Evolutionary conservation across 2,888 invertebrate species (phyloP), one percentile per base, ranked within the genome.

Genomic region (Synanthedon tipuliformis): DNA sequence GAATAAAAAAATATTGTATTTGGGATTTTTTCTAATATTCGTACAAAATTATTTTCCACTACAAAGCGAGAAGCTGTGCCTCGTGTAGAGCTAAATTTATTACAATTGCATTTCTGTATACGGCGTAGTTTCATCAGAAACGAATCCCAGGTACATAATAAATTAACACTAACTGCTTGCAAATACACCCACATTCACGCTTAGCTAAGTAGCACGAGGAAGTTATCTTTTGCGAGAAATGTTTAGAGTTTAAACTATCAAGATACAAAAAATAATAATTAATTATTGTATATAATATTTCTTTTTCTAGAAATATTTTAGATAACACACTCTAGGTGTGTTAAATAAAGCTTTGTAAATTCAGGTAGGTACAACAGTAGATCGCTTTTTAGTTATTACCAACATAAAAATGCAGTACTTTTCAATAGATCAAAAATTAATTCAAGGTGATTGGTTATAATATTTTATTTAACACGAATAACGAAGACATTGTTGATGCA

Each of bases 101-200:
- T 15, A 10, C 49, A 49, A 13, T 45, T n/a, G 45, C n/a, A 45
- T 16, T 49, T 49, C 49, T 10, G 18, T 51, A 50, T 16, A 13
- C 45, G 8, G 45, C 41, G 18, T 12, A 48, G 13, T 49, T 51
- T 51, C 56, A 51, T 56, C 65, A 71, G 23, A 74, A 78, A 73
- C 76, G 68, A 71, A 71, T 76, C 72, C 71, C 67, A 63, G 60
- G 66, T 70, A 61, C 60, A 65, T 58, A 61, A 61, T 64, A 61
- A 63, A 63, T 65, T 62, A 71, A 75, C 81, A 86, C 85, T 84
- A 84, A 85, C 78, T 68, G 86, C 85, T 82, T 85, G 84, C 78
- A 69, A 72, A 63, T 73, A 75, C 78, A 80, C 66, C 66, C 78
- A 80, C 66, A 66, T 73, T 79, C 71, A 69, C 61, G 82, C 85